A percentile compares a stretch with the other conserved stretches of the same genome.
phyloP scores from a whole-genome alignment of 1,140 invertebrate genomes.

The Diabrotica virgifera region DNA sequence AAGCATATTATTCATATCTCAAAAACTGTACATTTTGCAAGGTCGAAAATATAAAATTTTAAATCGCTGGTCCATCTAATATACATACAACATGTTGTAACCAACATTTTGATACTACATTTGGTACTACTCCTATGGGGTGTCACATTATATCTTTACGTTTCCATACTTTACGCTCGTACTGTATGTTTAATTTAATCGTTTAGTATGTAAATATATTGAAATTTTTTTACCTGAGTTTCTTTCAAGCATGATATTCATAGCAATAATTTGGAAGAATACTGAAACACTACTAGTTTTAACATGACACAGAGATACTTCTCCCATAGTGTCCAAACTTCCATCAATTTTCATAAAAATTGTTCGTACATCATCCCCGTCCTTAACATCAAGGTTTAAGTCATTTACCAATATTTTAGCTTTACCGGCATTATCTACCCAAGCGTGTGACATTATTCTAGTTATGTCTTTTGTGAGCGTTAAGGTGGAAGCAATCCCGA shows the following conservation, averaged over 20 bases:
- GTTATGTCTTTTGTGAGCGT: background rate
- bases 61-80: no score
- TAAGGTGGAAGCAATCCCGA: conserved; percentile 32
- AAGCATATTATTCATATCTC: no score
- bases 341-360: conserved; percentile 47
- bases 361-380: conserved; percentile 32
- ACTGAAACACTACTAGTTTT: conserved; percentile 49
- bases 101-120: no score
- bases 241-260: conserved; percentile 54
- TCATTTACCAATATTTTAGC: conserved; percentile 13
- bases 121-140: no score
- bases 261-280: conserved; percentile 55
- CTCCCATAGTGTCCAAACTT: conserved; percentile 30
- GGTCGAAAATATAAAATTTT: no score
- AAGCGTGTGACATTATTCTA: background rate
- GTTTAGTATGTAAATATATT: background rate
- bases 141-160: no score
- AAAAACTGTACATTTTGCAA: no score
- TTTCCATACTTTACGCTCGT: no score
- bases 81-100: no score
- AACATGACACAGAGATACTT: conserved; percentile 45
- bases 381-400: conserved; percentile 30
- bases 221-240: conserved; percentile 43
- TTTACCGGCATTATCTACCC: conserved; percentile 8
- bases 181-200: background rate